Evolutionary conservation across 2,113 vertebrate genomes (phyloP).

Genomic region (Cheirogaleus medius): DNA sequence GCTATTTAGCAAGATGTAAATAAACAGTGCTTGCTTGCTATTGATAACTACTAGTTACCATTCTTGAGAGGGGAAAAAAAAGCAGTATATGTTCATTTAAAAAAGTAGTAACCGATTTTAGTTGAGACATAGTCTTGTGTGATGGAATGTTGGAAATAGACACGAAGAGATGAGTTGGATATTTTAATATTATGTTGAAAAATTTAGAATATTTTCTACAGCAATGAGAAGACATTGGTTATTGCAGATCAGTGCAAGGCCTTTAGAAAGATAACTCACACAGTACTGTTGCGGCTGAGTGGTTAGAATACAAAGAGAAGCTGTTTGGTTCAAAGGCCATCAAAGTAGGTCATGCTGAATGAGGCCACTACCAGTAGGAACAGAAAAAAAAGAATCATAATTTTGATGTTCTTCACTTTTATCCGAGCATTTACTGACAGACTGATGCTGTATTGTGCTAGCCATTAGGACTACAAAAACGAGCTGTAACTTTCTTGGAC

Average conservation of each 20-base stretch:
- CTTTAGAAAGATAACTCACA: neutral
- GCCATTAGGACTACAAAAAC: neutral
- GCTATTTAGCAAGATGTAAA: neutral
- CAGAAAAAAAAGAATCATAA: neutral
- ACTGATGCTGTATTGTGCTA: neutral
- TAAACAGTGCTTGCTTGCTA: neutral
- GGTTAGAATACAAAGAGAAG: neutral
- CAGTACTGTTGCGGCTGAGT: neutral
- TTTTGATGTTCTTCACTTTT: conserved; percentile 26
- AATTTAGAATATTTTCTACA: neutral
- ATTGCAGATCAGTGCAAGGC: neutral
- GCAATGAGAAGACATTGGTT: neutral
- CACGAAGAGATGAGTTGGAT: neutral
- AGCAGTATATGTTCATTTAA: neutral
- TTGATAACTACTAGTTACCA: neutral
- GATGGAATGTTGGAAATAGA: neutral
- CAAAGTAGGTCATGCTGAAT: neutral
- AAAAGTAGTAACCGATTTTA: neutral
- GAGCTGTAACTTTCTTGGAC: neutral
- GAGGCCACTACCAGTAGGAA: neutral
- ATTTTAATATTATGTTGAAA: neutral
- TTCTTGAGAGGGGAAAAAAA: neutral
- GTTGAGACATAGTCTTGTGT: neutral
- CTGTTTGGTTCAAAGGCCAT: neutral
- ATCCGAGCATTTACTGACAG: neutral